Base-by-base conservation (phyloP, 2,888 invertebrate species). In the Zeuzera pyrina region DNA sequence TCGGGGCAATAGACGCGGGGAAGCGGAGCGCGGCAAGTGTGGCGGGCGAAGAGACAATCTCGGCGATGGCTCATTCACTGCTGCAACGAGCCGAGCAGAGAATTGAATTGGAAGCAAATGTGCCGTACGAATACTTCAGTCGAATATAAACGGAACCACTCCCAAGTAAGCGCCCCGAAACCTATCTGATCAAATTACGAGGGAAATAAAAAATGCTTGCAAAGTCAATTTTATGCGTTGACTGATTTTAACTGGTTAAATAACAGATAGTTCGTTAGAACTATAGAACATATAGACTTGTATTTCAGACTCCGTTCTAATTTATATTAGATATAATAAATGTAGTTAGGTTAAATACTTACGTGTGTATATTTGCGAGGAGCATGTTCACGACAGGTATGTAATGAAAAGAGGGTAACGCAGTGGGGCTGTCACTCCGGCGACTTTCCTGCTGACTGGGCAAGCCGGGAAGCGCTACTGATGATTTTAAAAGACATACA, bases 31-130 rank as follows among this genome's bases (percentile, higher is more conserved):
- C 51, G 48, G 46, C 43, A 46, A 36, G 45, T 35, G 46, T 36
- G 45, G 52, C 40, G 52, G 52, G 56, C 34, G 51, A 45, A 48
- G 57, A 67, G 70, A 73, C 74, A 76, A 77, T 77, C 70, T 67
- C 65, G 47, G 51, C 63, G 63, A 78, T 74, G 74, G 76, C 72
- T 78, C 71, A 73, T 74, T 78, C 77, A 64, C 54, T 59, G 66
- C 67, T 72, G 72, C 72, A 70, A 70, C 70, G 76, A 77, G 65
- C 67, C 73, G 71, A 66, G 66, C 52, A 63, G 57, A 70, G 73
- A 73, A 77, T 78, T 76, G 73, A 78, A 78, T 79, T 77, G 74
- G 67, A 72, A 76, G 69, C 67, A 79, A 79, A 78, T 76, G 73
- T 74, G 62, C 72, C 77, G 69, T 70, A 62, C 63, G 59, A 57